phyloP scores from a whole-genome alignment of 2,113 vertebrate genomes.

The Calyptomena viridis region DNA sequence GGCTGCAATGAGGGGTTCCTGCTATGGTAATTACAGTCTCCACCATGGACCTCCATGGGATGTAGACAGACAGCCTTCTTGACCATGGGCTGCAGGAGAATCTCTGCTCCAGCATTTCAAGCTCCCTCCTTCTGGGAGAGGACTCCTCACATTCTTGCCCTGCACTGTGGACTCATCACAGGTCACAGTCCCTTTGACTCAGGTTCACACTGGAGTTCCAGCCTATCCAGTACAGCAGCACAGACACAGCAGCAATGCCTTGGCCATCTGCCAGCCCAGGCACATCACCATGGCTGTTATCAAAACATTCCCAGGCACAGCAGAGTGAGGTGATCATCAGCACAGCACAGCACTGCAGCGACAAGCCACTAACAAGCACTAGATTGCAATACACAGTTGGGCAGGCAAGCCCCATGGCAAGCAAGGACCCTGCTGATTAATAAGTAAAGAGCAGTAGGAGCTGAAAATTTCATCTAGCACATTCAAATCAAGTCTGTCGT shows the following conservation, averaged over 20 bases:
- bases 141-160: not conserved
- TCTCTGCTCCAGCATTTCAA: not conserved
- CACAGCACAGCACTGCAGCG: not conserved
- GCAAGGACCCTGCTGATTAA: not conserved
- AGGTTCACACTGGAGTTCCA: not conserved
- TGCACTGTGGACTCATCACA: not conserved
- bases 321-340: not conserved
- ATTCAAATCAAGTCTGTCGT: not conserved
- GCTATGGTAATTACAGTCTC: not conserved
- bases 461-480: not conserved
- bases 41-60: not conserved
- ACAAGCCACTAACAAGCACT: not conserved
- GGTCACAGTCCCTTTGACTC: not conserved
- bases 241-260: not conserved
- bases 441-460: not conserved
- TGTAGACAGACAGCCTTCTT: not conserved
- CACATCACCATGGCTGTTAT: not conserved
- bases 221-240: not conserved
- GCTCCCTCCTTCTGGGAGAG: not conserved
- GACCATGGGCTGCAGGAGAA: not conserved
- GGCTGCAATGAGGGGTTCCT: not conserved
- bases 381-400: not conserved
- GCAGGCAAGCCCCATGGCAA: not conserved
- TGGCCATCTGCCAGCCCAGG: not conserved
- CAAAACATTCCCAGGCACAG: not conserved